Base-by-base conservation (phyloP, 2,113 vertebrate species). In the Pelusios castaneus region DNA sequence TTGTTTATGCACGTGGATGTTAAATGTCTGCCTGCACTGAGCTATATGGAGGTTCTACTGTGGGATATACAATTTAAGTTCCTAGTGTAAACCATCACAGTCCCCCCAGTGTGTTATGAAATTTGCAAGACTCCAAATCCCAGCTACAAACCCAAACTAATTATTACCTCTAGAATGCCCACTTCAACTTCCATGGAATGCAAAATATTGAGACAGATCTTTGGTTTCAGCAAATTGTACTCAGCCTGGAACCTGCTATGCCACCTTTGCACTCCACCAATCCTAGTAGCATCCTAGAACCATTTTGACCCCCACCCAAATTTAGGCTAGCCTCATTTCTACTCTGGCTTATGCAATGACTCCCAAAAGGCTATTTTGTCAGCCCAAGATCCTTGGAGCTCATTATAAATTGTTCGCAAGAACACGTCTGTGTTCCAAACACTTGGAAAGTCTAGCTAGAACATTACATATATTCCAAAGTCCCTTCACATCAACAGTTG, bases 1-100 rank as follows among this genome's bases (percentile, higher is more conserved):
- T 87, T 19, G 0, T 92, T 96, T 34, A 1, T 82, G n/a, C n/a
- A 12, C 89, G 82, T 77, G 25, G 6, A 94, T 92, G 56, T 70
- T 95, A 92, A 94, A 92, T 3, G 60, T 43, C 67, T 84, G 55
- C 82, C 67, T 76, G 85, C 73, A 45, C 85, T 75, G 41, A 92
- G 63, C 54, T 6, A 3, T 94, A 88, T 47, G 88, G 92, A 85
- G 38, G 89, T 78, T 85, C 73, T 82, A 58, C 88, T 85, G 54
- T 81, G 88, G 58, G 94, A 94, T 94, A 86, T 85, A 76, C 84
- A 90, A 85, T 85, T 89, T 84, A 95, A 84, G 80, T 56, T 58
- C 88, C 63, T 88, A 43, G 63, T 78, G 82, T 95, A 93, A 96
- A 58, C 97, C 87, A 93, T 63, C 80, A 92, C 67, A 87, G 38